phyloP scores from a whole-genome alignment of 2,797 vertebrate genomes.

The Hybognathus amarus region DNA sequence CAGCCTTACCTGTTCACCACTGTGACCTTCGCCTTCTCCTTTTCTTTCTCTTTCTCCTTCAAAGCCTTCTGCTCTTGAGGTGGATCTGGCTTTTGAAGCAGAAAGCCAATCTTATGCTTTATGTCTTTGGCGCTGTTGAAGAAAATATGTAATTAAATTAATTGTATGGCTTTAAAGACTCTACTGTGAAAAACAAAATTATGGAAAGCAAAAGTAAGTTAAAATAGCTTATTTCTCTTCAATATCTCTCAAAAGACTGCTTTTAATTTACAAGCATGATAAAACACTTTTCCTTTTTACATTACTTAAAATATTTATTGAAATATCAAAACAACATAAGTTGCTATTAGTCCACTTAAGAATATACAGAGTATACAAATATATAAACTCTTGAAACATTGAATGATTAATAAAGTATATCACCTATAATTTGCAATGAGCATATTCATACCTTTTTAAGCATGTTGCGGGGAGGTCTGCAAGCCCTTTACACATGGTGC shows the following conservation, averaged over 20 bases:
- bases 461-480: conserved; percentile 90
- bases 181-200: not conserved
- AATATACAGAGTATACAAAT: not conserved
- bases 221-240: not conserved
- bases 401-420: not conserved
- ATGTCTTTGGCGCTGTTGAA: conserved; percentile 89
- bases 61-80: conserved; percentile 76
- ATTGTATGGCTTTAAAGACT: not conserved
- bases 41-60: conserved; percentile 81
- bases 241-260: not conserved
- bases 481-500: conserved; percentile 92
- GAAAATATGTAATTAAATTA: not conserved
- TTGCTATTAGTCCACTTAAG: not conserved
- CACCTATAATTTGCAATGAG: not conserved
- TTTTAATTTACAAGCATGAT: not conserved
- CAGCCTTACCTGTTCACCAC: conserved; percentile 81
- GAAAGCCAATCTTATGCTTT: conserved; percentile 89
- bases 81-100: conserved; percentile 88
- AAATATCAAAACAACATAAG: not conserved
- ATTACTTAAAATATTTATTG: not conserved
- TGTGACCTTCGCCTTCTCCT: conserved; percentile 70
- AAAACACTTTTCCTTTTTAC: not conserved
- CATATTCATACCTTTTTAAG: conserved; percentile 84
- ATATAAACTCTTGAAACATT: not conserved
- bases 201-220: not conserved